Evolutionary conservation across 2,888 invertebrate genomes (phyloP), one percentile per base, ranked within the genome.

Genomic region (Brenthis hecate): DNA sequence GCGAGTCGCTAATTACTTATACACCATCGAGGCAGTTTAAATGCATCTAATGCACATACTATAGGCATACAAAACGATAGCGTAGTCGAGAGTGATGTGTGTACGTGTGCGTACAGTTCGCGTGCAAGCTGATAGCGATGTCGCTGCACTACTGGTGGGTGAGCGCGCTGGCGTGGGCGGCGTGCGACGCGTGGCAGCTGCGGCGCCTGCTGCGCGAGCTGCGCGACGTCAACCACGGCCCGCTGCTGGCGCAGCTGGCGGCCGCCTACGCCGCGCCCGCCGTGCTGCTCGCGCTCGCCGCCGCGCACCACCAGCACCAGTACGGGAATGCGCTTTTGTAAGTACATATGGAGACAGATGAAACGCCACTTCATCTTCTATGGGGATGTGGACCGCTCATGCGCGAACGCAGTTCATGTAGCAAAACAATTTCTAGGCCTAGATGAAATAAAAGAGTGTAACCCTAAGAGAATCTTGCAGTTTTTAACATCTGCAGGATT

Each of bases 151-250:
- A 98, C 92, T 95, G 98, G 84, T 99, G 98, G 97, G 91, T 98
- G 81, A 95, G 96, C 43, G 96, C 97, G 14, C 97, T 98, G 81
- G 96, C 96, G 23, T 99, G 99, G 99, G 95, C 97, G 78, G 95
- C 98, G 76, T 96, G 98, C 65, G 98, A 98, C 87, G 97, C 98
- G 47, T 94, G 98, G 77, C 99, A 99, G 88, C 93, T 99, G 68
- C 97, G 99, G 82, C 94, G 99, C 57, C 97, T 99, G 95, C 91
- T 99, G 76, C 98, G 98, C 3, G 99, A 99, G 91, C 96, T 99
- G 94, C 94, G 99, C 4, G 98, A 99, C 87, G 98, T 99, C 60
- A 99, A 99, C 93, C 98, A 98, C 85, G 99, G 98, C 5, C 96
- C 97, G 50, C 97, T 99, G 70, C 97, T 97, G 83, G 98, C 98